Percentiles rank a stretch among this genome's conserved stretches.
Evolutionary conservation across 2,888 invertebrate genomes (phyloP).

Genomic region (Agrilus cyanescens): DNA sequence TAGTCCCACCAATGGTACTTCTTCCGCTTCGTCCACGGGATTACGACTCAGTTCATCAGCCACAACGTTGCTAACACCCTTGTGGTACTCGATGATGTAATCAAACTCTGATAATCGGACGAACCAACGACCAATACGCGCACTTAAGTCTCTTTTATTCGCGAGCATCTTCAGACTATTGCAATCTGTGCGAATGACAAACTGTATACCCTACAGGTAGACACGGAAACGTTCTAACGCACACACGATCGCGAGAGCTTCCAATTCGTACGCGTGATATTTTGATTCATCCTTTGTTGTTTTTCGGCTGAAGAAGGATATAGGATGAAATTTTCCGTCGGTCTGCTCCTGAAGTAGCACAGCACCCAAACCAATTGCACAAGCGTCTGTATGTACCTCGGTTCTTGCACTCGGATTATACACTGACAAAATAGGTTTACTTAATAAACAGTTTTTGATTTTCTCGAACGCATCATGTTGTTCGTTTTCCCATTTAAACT

Average conservation of each 20-base stretch:
- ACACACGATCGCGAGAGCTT: constrained; percentile 8
- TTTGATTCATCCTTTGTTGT: constrained; percentile 8
- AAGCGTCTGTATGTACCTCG: neutral
- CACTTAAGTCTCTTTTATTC: constrained; percentile 4
- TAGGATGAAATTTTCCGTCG: constrained; percentile 6
- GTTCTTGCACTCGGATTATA: too few relatives aligned
- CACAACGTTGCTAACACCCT: constrained; percentile 10
- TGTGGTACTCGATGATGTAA: constrained; percentile 14
- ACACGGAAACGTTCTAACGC: constrained; percentile 10
- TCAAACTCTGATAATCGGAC: constrained; percentile 11
- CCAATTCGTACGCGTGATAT: too few relatives aligned
- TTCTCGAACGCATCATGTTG: neutral
- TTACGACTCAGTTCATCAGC: constrained; percentile 15
- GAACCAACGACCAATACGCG: constrained; percentile 6
- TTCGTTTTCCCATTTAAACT: neutral
- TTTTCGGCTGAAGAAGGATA: constrained; percentile 7
- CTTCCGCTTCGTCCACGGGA: constrained; percentile 11
- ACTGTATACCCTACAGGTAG: constrained; percentile 12
- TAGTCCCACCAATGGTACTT: constrained; percentile 8
- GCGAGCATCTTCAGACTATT: constrained; percentile 3
- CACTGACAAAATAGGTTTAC: too few relatives aligned
- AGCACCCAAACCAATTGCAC: too few relatives aligned
- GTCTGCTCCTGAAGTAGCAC: neutral
- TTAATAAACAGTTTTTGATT: too few relatives aligned
- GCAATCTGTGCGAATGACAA: constrained; percentile 12